Conservation (phyloP, 2,888 invertebrate species). For the Boloria euphrosyne region DNA sequence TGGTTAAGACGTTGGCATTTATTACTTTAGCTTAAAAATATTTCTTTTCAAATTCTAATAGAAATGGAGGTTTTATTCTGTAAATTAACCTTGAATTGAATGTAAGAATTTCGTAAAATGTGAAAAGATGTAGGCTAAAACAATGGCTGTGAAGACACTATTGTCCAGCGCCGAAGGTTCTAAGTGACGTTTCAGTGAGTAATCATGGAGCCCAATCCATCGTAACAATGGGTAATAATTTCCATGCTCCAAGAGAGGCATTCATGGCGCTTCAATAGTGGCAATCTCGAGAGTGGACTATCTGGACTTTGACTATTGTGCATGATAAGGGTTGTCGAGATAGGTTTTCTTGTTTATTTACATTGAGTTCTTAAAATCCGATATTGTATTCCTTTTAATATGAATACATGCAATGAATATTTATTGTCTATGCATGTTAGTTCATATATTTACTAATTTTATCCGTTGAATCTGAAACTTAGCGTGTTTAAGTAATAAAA, state of each 20-base stretch:
- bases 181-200: conserved; percentile 31
- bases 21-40: too few relatives aligned
- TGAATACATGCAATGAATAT: too few relatives aligned
- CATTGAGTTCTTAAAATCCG: not conserved
- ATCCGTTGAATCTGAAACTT: not conserved
- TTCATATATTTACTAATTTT: too few relatives aligned
- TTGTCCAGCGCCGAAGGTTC: conserved; percentile 26
- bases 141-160: conserved; percentile 27
- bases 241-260: conserved; percentile 43
- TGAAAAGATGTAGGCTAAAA: conserved; percentile 25
- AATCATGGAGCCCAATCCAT: conserved; percentile 35
- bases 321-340: conserved; percentile 23
- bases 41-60: too few relatives aligned
- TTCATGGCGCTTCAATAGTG: conserved; percentile 52
- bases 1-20: too few relatives aligned
- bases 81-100: conserved; percentile 5
- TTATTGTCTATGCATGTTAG: too few relatives aligned
- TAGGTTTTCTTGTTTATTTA: not conserved
- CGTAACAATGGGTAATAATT: conserved; percentile 43
- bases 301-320: conserved; percentile 35
- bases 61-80: not conserved
- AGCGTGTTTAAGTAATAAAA: conserved; percentile 6
- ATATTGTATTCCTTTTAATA: too few relatives aligned
- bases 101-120: conserved; percentile 7
- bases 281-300: conserved; percentile 54